These are phyloP conservation scores for Trachelus troglodyta DNA, from an alignment of 2,888 invertebrate species.

Conservation along the genomic window DNA sequence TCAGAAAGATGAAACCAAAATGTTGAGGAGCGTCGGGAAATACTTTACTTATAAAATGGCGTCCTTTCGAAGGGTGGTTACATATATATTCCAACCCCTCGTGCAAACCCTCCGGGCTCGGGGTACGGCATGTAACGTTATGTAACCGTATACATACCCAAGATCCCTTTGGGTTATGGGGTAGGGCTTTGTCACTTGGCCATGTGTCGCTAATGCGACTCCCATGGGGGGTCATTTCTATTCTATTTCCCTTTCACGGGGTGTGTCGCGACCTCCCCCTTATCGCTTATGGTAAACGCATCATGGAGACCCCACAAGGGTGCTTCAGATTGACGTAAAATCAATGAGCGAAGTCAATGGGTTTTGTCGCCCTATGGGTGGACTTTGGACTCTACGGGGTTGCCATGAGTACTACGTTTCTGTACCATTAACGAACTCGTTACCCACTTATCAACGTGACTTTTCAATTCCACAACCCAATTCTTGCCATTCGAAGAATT, in stretches of 20 bases:
- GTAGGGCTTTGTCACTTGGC: slow-evolving; percentile 62
- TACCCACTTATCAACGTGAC: slow-evolving; percentile 30
- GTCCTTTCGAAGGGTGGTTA: slow-evolving; percentile 50
- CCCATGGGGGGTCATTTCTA: slow-evolving; percentile 65
- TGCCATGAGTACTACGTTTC: slow-evolving; percentile 33
- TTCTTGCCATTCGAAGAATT: background rate
- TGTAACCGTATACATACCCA: slow-evolving; percentile 63
- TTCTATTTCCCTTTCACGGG: slow-evolving; percentile 61
- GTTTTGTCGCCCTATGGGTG: slow-evolving; percentile 35
- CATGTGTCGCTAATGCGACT: slow-evolving; percentile 66
- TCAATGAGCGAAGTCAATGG: slow-evolving; percentile 67
- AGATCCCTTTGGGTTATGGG: slow-evolving; percentile 52
- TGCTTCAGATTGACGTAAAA: slow-evolving; percentile 65
- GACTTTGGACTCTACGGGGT: slow-evolving; percentile 6
- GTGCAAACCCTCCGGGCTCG: slow-evolving; percentile 43
- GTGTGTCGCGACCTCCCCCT: slow-evolving; percentile 47
- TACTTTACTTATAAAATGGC: slow-evolving; percentile 56
- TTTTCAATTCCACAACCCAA: background rate
- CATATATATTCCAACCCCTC: slow-evolving; percentile 53
- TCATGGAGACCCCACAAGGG: slow-evolving; percentile 62
- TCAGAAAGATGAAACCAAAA: background rate
- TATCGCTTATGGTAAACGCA: slow-evolving; percentile 64
- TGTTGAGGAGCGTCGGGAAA: background rate
- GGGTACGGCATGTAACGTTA: slow-evolving; percentile 51
- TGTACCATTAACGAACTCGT: slow-evolving; percentile 40